phyloP scores from a whole-genome alignment of 2,888 invertebrate genomes.

The Tipula lateralis region DNA sequence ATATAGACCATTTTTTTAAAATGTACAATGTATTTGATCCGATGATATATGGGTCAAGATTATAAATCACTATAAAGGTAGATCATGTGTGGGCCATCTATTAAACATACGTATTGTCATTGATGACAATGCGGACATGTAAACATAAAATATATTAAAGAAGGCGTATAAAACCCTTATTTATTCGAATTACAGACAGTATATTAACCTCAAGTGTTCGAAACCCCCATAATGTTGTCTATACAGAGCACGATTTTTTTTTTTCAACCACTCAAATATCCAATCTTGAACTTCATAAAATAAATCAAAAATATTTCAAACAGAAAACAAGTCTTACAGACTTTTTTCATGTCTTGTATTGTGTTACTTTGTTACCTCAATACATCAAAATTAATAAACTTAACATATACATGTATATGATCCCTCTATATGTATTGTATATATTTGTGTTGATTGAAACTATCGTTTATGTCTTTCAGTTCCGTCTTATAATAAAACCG shows the following conservation, averaged over 20 bases:
- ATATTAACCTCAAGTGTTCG: background rate
- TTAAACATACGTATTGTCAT: background rate
- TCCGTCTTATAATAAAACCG: background rate
- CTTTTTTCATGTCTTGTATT: background rate
- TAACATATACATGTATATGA: background rate
- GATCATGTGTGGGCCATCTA: background rate
- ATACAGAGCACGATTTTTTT: background rate
- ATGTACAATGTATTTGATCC: too few species aligned
- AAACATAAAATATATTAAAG: background rate
- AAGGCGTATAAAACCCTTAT: too few species aligned
- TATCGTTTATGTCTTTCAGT: background rate
- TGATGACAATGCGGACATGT: background rate
- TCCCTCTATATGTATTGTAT: background rate
- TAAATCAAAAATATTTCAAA: background rate
- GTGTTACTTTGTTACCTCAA: background rate
- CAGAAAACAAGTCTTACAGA: background rate
- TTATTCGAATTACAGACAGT: background rate
- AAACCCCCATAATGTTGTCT: background rate
- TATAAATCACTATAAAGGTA: background rate
- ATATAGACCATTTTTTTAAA: background rate
- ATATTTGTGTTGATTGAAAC: background rate
- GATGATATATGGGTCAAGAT: background rate
- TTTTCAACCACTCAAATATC: background rate
- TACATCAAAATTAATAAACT: background rate
- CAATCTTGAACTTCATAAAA: background rate